Conservation (phyloP, 2,113 vertebrate genomes). For the Atlantisia rogersi region DNA sequence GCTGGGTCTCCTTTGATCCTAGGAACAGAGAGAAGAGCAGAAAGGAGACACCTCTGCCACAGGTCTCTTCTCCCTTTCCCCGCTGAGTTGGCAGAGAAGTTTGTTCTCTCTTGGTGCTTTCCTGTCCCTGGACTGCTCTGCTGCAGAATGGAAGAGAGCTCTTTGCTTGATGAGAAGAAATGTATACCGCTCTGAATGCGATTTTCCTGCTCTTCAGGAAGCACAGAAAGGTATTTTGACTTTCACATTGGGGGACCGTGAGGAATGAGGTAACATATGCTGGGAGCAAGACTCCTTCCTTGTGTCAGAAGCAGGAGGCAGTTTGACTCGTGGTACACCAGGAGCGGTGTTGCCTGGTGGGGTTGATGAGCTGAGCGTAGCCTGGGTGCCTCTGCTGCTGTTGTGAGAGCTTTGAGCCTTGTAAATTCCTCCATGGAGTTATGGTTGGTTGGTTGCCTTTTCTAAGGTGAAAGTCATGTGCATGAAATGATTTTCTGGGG, state of each 20-base stretch:
- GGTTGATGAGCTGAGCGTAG: not conserved
- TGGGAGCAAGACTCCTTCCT: not conserved
- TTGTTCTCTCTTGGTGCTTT: not conserved
- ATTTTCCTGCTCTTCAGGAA: conserved; percentile 68
- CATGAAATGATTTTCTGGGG: not conserved
- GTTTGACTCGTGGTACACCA: not conserved
- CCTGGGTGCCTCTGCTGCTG: not conserved
- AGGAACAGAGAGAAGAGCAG: conserved; percentile 53
- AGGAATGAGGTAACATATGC: not conserved
- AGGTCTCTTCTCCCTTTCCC: not conserved
- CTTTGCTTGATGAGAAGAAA: conserved; percentile 41
- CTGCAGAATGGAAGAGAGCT: conserved; percentile 55
- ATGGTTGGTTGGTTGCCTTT: not conserved
- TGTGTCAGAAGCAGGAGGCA: not conserved
- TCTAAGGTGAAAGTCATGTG: not conserved
- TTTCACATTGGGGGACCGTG: not conserved
- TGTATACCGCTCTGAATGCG: conserved; percentile 45
- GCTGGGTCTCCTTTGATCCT: conserved; percentile 54
- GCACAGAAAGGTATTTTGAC: conserved; percentile 62
- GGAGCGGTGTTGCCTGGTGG: not conserved
- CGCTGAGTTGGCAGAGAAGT: conserved; percentile 9
- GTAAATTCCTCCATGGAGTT: not conserved
- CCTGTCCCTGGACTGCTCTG: not conserved
- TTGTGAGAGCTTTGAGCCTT: not conserved
- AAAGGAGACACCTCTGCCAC: conserved; percentile 33